Conservation (phyloP, 2,797 vertebrate genomes). For the Lagodon rhomboides region DNA sequence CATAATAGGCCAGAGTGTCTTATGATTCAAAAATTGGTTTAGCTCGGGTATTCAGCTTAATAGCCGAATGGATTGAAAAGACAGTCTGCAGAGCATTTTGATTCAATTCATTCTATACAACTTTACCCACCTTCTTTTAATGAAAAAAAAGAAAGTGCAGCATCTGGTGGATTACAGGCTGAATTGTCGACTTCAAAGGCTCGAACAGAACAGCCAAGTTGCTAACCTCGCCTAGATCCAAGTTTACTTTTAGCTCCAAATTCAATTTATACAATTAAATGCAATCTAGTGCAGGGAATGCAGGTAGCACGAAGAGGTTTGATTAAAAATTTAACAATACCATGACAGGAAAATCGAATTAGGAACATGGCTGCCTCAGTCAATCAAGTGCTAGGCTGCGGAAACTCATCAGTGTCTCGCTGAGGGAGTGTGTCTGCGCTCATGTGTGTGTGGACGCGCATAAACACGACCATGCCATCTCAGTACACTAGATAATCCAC, state of each 20-base stretch:
- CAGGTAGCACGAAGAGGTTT: conserved; percentile 60
- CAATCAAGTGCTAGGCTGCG: conserved; percentile 66
- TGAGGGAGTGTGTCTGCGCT: conserved; percentile 25
- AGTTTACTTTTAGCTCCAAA: conserved; percentile 60
- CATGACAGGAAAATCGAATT: conserved; percentile 74
- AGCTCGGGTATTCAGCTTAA: conserved; percentile 47
- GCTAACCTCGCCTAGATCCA: conserved; percentile 40
- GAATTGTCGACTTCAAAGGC: conserved; percentile 57
- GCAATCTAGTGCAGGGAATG: conserved; percentile 56
- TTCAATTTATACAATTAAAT: conserved; percentile 70
- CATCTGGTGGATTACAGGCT: conserved; percentile 39
- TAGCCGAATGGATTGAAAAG: conserved; percentile 38
- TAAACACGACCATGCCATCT: conserved; percentile 62
- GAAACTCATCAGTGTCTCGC: conserved; percentile 68
- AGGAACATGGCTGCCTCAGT: conserved; percentile 69
- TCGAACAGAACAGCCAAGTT: conserved; percentile 32
- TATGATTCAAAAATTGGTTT: conserved; percentile 56
- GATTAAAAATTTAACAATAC: conserved; percentile 75
- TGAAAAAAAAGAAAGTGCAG: conserved; percentile 20
- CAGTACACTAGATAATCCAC: conserved; percentile 78
- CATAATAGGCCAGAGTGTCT: conserved; percentile 55
- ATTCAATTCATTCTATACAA: conserved; percentile 47
- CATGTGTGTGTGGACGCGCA: conserved; percentile 26
- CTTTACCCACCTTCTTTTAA: conserved; percentile 41
- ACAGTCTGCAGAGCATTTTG: conserved; percentile 47